These are phyloP conservation scores for Epicauta chinensis DNA, from an alignment of 1,140 invertebrate species.

Conservation along the genomic window DNA sequence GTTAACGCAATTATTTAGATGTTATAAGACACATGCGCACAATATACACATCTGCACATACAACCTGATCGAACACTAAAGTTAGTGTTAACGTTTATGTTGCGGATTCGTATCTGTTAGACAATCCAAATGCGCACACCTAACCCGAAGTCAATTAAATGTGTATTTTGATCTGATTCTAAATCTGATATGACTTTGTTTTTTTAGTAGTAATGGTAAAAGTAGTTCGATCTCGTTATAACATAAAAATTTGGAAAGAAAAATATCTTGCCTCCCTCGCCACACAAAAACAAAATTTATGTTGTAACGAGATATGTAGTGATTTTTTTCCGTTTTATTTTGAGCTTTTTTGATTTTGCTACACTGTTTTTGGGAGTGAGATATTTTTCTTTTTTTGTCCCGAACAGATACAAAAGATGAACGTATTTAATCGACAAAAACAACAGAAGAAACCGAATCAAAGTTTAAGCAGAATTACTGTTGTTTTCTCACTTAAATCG, in stretches of 20 bases:
- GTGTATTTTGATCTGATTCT: neutral
- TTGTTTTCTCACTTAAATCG: no score
- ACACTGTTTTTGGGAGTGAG: conserved; percentile 37
- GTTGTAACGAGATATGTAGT: conserved; percentile 50
- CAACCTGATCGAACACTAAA: no score
- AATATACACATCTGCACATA: no score
- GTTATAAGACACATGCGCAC: no score
- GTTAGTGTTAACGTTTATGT: no score
- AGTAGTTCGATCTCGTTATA: conserved; percentile 43
- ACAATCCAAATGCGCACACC: neutral
- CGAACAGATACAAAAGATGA: conserved; percentile 55
- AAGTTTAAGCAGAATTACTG: no score
- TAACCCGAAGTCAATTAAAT: neutral
- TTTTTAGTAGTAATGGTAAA: no score
- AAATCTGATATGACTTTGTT: neutral
- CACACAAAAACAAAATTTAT: conserved; percentile 38
- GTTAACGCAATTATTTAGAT: no score
- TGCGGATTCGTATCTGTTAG: neutral
- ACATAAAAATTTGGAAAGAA: conserved; percentile 41
- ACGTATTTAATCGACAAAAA: conserved; percentile 46
- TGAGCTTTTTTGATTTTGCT: neutral
- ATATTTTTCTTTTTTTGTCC: conserved; percentile 48
- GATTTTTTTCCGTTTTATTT: conserved; percentile 10
- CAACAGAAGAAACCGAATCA: conserved; percentile 5
- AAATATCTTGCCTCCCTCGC: conserved; percentile 39